phyloP scores from a whole-genome alignment of 2,797 vertebrate species.

The Columba guinea region DNA sequence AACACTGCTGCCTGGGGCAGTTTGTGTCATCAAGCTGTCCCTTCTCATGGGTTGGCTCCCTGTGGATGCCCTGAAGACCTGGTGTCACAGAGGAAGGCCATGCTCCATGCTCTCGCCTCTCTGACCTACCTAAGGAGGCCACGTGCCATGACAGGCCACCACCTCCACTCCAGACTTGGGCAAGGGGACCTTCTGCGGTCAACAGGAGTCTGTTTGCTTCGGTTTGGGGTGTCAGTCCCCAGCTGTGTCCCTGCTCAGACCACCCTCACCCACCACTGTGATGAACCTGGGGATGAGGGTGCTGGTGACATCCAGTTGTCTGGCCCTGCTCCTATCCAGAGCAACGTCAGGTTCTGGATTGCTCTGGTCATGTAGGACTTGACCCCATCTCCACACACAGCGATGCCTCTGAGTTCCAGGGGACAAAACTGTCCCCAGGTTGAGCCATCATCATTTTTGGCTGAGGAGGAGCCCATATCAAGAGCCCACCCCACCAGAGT shows the following conservation, averaged over 20 bases:
- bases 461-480: neutral
- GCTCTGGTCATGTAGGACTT: neutral
- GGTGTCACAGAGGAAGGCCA: rapidly evolving
- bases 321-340: neutral
- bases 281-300: neutral
- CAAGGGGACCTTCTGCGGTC: neutral
- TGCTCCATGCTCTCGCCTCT: neutral
- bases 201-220: neutral
- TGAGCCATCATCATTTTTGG: neutral
- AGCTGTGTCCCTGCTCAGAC: neutral
- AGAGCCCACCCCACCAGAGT: neutral
- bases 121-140: neutral
- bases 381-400: neutral
- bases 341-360: rapidly evolving
- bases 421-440: neutral
- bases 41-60: neutral
- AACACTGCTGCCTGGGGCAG: neutral
- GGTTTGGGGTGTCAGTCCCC: neutral
- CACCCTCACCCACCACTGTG: rapidly evolving
- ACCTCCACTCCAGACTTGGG: neutral
- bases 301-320: neutral
- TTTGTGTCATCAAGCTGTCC: neutral
- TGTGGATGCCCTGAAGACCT: rapidly evolving
- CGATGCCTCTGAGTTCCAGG: neutral
- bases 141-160: rapidly evolving